These are phyloP conservation scores for Cataglyphis livida DNA, from an alignment of 2,888 invertebrate genomes.

Conservation along the genomic window DNA sequence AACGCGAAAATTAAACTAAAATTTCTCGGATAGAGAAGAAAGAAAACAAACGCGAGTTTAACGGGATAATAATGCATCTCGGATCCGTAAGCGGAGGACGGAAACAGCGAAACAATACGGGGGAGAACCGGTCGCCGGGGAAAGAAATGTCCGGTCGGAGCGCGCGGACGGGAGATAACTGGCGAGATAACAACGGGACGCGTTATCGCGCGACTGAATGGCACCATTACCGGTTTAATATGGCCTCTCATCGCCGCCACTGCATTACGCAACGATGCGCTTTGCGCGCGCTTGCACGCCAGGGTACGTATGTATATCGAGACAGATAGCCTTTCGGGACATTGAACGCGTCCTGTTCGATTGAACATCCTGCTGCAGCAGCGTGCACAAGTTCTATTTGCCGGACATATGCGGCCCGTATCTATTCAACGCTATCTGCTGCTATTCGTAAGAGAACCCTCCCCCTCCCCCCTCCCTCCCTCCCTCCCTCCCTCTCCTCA, in stretches of 20 bases:
- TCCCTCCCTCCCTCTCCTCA: not conserved
- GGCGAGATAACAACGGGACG: constrained; percentile 65
- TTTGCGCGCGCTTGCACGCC: constrained; percentile 36
- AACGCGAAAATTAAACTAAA: not conserved
- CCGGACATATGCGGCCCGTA: constrained; percentile 60
- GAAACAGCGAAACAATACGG: constrained; percentile 26
- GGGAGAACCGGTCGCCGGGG: not conserved
- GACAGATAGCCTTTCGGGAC: constrained; percentile 83
- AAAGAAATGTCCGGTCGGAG: constrained; percentile 23
- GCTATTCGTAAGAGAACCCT: constrained; percentile 60
- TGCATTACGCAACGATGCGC: constrained; percentile 69
- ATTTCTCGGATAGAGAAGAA: not conserved
- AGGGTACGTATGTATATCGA: constrained; percentile 68
- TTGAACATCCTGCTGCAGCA: constrained; percentile 80
- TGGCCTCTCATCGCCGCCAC: constrained; percentile 69
- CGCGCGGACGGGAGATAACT: constrained; percentile 34
- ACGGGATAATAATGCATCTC: not conserved
- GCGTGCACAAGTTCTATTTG: constrained; percentile 77
- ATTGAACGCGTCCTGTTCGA: constrained; percentile 82
- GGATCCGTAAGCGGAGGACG: not conserved
- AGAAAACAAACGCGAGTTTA: constrained; percentile 16
- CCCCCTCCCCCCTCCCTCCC: no score
- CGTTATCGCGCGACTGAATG: constrained; percentile 73
- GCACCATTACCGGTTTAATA: constrained; percentile 75
- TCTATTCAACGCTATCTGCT: constrained; percentile 68